Evolutionary conservation across 1,140 invertebrate species (phyloP).

Genomic region (Brachionus rotundiformis): DNA sequence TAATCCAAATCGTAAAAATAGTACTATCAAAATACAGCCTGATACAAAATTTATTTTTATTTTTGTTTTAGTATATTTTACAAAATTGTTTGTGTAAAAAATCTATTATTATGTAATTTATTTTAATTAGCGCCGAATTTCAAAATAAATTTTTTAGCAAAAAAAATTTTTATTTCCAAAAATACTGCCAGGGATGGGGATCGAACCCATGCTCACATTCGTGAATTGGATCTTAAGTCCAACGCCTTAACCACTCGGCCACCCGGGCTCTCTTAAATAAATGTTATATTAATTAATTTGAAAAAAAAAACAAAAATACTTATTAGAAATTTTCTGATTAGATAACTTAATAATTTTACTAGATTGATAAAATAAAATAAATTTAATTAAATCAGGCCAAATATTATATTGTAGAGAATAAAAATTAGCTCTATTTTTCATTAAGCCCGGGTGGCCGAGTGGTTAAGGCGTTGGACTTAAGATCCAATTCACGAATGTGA

Average conservation of each 20-base stretch:
- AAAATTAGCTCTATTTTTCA: background rate
- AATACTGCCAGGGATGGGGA: conserved; percentile 27
- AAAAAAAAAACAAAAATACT: background rate
- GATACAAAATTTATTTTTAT: background rate
- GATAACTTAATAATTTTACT: too few species aligned
- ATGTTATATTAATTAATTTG: background rate
- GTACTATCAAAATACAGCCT: background rate
- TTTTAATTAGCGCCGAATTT: background rate
- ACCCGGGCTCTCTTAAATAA: background rate
- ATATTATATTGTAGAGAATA: too few species aligned
- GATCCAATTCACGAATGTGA: conserved; percentile 30
- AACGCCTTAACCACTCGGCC: conserved; percentile 43
- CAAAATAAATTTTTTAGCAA: background rate
- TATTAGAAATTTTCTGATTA: too few species aligned
- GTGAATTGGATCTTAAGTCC: conserved; percentile 40
- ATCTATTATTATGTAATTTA: background rate
- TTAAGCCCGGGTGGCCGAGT: conserved; percentile 19
- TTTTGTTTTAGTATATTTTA: background rate
- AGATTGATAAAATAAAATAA: too few species aligned
- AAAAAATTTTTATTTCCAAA: background rate
- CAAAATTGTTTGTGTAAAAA: background rate
- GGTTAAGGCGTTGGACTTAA: conserved; percentile 37
- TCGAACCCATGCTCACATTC: conserved; percentile 25
- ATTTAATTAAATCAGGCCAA: too few species aligned
- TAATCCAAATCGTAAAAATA: background rate